Evolutionary conservation across 2,797 vertebrate genomes (phyloP), one percentile per base, ranked within the genome.

Genomic region (Anniella stebbinsi): DNA sequence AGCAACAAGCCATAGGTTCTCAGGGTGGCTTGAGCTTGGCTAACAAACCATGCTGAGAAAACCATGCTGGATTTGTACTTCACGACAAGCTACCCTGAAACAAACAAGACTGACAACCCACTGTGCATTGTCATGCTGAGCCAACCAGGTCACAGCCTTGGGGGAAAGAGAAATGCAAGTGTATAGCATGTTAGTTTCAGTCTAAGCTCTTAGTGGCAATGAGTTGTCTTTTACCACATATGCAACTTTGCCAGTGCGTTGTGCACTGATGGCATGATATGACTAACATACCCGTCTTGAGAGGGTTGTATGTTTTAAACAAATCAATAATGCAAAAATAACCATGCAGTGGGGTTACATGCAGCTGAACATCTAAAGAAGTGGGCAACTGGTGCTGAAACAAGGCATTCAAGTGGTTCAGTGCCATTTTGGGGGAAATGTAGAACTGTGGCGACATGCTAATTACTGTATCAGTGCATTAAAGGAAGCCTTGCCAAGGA

Each of bases 401-500:
- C 1, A 69, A 57, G 6, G 41, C 36, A 23, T 76, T 83, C 33
- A 73, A 63, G 28, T 90, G 1, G 0, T 67, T 72, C 88, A 87
- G 69, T 88, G 91, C 73, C 69, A 85, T 87, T 84, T 87, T 91
- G 94, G 91, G 94, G 87, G 93, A 88, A 2, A 91, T 91, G 85
- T 86, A 89, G 8, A 75, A 78, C 66, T 36, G 69, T 87, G 88
- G 93, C 93, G 93, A 86, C 90, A 94, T 85, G 90, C 91, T 94
- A 89, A 92, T 94, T 92, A 88, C 66, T 92, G 80, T 93, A 91
- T 92, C 94, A 96, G 93, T 93, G 94, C 95, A 89, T 89, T 89
- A 95, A 94, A 96, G 92, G 93, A 95, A 96, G 92, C n/a, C 33
- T n/a, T 81, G 91, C 91, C 91, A 94, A 94, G 95, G 95, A 95